phyloP scores from a whole-genome alignment of 2,797 vertebrate species.

The Kryptopterus vitreolus region DNA sequence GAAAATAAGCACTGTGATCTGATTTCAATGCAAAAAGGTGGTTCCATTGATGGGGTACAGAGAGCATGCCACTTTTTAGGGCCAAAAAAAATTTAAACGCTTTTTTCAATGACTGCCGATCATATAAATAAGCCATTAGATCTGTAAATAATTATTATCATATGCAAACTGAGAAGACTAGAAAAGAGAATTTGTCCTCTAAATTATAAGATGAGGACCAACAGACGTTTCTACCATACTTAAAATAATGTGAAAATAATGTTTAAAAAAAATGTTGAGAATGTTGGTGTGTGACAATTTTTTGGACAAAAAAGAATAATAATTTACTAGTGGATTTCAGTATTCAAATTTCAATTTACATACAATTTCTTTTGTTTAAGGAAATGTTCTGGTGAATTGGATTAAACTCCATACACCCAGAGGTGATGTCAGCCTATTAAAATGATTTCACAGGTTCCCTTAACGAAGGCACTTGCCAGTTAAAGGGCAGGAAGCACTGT shows the following conservation, averaged over 20 bases:
- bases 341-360: neutral
- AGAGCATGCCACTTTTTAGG: neutral
- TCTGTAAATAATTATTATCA: neutral
- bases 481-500: conserved; percentile 80
- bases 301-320: neutral
- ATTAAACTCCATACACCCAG: neutral
- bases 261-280: too few species aligned
- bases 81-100: neutral
- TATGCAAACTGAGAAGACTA: neutral
- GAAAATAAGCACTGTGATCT: neutral
- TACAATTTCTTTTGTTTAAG: neutral
- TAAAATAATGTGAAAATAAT: neutral
- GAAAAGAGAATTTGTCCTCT: neutral
- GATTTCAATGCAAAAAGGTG: neutral
- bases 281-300: too few species aligned
- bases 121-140: neutral
- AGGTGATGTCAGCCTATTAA: conserved; percentile 77
- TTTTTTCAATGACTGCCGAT: neutral
- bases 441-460: conserved; percentile 80
- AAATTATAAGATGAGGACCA: neutral
- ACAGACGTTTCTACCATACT: neutral
- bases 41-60: neutral
- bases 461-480: conserved; percentile 78
- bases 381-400: neutral
- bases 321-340: neutral